These are phyloP conservation scores for Parnassius mnemosyne DNA, from an alignment of 2,888 invertebrate genomes.

Conservation along the genomic window DNA sequence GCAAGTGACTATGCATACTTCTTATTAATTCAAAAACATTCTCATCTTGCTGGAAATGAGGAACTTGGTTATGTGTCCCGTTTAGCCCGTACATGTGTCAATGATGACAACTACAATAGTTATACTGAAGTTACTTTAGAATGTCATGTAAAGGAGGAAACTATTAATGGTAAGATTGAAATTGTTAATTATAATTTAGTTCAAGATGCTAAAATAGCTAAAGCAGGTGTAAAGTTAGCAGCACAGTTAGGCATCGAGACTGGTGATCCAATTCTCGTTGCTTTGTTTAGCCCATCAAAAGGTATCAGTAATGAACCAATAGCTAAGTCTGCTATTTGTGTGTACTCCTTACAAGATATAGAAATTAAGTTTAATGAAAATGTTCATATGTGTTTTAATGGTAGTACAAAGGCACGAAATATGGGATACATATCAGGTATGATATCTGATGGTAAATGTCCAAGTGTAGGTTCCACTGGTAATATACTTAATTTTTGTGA, in stretches of 20 bases:
- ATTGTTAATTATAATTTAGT: slow-evolving; percentile 91
- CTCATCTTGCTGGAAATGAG: slow-evolving; percentile 92
- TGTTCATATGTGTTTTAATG: slow-evolving; percentile 98
- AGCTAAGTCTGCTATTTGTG: slow-evolving; percentile 93
- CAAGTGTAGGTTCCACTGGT: slow-evolving; percentile 91
- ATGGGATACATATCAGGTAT: slow-evolving; percentile 95
- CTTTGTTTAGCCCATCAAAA: slow-evolving; percentile 93
- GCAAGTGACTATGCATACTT: slow-evolving; percentile 98
- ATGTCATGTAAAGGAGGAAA: slow-evolving; percentile 86
- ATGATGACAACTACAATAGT: slow-evolving; percentile 96
- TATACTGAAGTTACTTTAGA: slow-evolving; percentile 97
- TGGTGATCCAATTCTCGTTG: slow-evolving; percentile 91
- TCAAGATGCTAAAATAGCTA: slow-evolving; percentile 94
- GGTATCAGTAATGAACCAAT: slow-evolving; percentile 92
- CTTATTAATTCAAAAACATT: slow-evolving; percentile 95
- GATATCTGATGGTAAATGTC: slow-evolving; percentile 95
- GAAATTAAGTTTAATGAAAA: slow-evolving; percentile 97
- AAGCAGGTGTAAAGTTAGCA: slow-evolving; percentile 91
- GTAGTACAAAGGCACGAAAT: slow-evolving; percentile 94
- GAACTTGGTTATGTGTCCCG: slow-evolving; percentile 94
- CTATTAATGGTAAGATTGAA: slow-evolving; percentile 73
- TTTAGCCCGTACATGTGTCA: slow-evolving; percentile 95
- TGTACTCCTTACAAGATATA: slow-evolving; percentile 94
- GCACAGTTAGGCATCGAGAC: slow-evolving; percentile 89
- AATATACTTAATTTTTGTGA: slow-evolving; percentile 96